Conservation (phyloP, 2,797 vertebrate genomes). For the Thamnophis elegans region DNA sequence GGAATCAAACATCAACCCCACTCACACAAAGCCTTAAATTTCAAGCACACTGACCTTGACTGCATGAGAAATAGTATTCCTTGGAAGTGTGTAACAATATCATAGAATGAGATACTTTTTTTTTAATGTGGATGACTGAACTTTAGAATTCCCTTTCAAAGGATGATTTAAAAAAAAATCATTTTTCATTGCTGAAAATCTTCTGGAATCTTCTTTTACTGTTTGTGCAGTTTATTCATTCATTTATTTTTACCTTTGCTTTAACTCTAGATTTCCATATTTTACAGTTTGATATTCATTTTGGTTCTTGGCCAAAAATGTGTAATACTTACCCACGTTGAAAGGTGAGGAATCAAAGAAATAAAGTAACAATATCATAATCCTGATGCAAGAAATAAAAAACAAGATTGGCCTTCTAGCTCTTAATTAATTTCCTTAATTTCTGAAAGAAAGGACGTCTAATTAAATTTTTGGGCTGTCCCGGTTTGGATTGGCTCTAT, state of each 20-base stretch:
- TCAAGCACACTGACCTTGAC: not conserved
- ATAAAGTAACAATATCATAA: not conserved
- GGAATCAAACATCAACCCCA: not conserved
- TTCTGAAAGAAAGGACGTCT: not conserved
- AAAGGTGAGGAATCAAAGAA: not conserved
- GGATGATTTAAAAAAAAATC: not conserved
- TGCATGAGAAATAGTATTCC: not conserved
- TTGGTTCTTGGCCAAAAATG: not conserved
- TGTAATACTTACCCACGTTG: not conserved
- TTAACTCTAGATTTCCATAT: not conserved
- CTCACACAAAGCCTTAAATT: not conserved
- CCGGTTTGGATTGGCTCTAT: not conserved
- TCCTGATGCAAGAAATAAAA: not conserved
- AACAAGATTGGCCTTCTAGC: not conserved
- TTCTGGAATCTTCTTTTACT: not conserved
- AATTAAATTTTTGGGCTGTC: not conserved
- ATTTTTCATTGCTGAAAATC: not conserved
- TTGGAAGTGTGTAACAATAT: not conserved
- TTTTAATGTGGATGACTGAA: not conserved
- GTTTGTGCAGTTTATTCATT: not conserved
- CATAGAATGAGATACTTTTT: not conserved
- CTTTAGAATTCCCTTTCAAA: not conserved
- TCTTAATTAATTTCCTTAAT: not conserved
- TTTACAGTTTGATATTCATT: not conserved
- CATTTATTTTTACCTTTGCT: not conserved